Percentiles rank a stretch among this genome's conserved stretches.
Evolutionary conservation across 2,888 invertebrate genomes (phyloP).

Genomic region (Calameuta filiformis): DNA sequence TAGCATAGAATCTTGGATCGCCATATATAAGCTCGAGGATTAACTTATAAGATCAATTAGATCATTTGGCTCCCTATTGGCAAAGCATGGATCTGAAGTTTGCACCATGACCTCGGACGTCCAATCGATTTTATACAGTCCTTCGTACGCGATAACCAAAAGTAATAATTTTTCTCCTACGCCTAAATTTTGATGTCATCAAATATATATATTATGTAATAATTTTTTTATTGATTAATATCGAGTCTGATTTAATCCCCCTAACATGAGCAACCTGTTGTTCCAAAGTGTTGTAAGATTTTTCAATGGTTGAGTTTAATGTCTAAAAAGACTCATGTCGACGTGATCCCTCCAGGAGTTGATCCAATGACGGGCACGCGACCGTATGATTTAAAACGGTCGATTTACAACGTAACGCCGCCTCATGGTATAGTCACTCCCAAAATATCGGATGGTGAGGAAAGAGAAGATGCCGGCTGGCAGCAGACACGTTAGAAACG

Average conservation of each 20-base stretch:
- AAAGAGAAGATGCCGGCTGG: neutral
- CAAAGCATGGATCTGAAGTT: neutral
- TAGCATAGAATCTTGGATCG: neutral
- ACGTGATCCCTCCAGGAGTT: neutral
- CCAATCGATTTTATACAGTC: neutral
- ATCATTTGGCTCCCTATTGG: neutral
- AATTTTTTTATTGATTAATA: neutral
- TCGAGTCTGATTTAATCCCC: neutral
- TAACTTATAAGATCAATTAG: neutral
- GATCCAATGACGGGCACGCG: neutral
- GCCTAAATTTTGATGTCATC: neutral
- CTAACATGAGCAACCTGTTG: neutral
- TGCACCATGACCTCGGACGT: neutral
- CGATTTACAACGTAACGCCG: conserved; percentile 25
- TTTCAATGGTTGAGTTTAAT: neutral
- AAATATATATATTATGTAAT: neutral
- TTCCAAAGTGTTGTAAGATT: neutral
- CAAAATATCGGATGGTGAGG: neutral
- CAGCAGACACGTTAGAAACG: neutral
- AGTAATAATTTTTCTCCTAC: neutral
- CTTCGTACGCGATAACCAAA: neutral
- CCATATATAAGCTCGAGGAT: neutral
- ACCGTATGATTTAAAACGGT: conserved; percentile 28
- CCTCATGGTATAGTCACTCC: neutral
- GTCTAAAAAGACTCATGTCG: neutral